Conservation (phyloP, 2,113 vertebrate species). For the Barnardius zonarius region DNA sequence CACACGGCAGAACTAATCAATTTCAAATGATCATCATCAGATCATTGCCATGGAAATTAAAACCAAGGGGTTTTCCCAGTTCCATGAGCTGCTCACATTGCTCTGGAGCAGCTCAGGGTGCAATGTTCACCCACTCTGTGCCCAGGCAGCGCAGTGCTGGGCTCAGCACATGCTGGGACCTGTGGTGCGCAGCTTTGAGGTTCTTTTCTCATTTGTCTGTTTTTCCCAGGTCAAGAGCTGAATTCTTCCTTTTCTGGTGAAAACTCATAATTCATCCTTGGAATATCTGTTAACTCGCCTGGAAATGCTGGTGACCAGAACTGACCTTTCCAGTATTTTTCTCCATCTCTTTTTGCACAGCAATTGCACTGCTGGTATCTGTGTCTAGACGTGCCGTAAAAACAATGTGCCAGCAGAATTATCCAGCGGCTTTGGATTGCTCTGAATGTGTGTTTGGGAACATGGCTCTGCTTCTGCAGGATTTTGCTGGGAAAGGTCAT, state of each 20-base stretch:
- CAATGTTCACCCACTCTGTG: not conserved
- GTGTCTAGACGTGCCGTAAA: not conserved
- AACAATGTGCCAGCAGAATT: constrained; percentile 7
- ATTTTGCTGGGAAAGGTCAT: not conserved
- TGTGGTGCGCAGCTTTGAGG: not conserved
- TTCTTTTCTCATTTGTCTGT: not conserved
- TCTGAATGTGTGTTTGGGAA: constrained; percentile 27
- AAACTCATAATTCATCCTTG: constrained; percentile 2
- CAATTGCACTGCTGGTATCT: constrained; percentile 6
- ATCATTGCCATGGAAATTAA: not conserved
- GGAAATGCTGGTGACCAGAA: not conserved
- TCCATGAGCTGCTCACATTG: not conserved
- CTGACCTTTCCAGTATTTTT: not conserved
- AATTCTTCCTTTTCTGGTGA: not conserved
- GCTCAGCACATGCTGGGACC: not conserved
- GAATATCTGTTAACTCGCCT: not conserved
- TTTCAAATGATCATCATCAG: constrained; percentile 18
- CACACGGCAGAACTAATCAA: constrained; percentile 40
- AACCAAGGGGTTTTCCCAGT: not conserved
- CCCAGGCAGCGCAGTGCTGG: not conserved
- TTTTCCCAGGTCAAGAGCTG: not conserved
- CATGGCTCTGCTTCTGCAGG: not conserved
- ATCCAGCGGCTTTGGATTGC: not conserved
- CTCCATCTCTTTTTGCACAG: constrained; percentile 12
- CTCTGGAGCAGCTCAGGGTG: not conserved